Percentiles rank a stretch among this genome's conserved stretches.
phyloP scores from a whole-genome alignment of 1,140 invertebrate species.

The Himalopsyche phryganea region DNA sequence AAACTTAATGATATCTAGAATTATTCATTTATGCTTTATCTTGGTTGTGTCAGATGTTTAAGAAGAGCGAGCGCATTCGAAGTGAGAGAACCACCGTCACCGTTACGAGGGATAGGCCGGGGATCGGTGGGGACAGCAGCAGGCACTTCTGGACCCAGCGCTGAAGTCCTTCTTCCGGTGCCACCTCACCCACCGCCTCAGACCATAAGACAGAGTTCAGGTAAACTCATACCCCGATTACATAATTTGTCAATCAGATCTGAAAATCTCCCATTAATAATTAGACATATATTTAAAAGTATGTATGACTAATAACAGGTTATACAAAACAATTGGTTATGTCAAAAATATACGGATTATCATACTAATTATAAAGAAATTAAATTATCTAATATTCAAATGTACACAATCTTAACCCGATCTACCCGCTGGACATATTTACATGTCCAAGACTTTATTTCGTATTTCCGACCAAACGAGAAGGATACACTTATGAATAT shows the following conservation, averaged over 20 bases:
- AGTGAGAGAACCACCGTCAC: conserved; percentile 27
- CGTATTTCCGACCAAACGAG: too few species aligned
- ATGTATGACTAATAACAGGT: too few species aligned
- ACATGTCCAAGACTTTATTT: too few species aligned
- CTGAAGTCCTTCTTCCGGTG: conserved; percentile 10
- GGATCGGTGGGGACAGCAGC: neutral
- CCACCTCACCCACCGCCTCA: conserved; percentile 27
- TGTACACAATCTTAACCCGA: too few species aligned
- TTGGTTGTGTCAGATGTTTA: conserved; percentile 13
- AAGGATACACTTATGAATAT: too few species aligned
- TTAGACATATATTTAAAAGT: neutral
- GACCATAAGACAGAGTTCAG: conserved; percentile 29
- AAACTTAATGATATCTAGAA: too few species aligned
- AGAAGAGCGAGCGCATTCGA: conserved; percentile 31
- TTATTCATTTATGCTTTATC: too few species aligned
- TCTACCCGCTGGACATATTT: too few species aligned
- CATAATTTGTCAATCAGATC: neutral
- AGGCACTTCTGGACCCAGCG: conserved; percentile 15
- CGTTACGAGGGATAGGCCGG: neutral
- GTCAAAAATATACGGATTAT: too few species aligned
- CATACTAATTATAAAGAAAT: too few species aligned
- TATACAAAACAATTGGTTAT: too few species aligned
- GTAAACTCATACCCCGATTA: conserved; percentile 6
- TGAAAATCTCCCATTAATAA: neutral
- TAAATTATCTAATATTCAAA: too few species aligned